Percentiles rank a stretch among this genome's conserved stretches.
Evolutionary conservation across 2,113 vertebrate species (phyloP).

Genomic region (Urocynchramus pylzowi): DNA sequence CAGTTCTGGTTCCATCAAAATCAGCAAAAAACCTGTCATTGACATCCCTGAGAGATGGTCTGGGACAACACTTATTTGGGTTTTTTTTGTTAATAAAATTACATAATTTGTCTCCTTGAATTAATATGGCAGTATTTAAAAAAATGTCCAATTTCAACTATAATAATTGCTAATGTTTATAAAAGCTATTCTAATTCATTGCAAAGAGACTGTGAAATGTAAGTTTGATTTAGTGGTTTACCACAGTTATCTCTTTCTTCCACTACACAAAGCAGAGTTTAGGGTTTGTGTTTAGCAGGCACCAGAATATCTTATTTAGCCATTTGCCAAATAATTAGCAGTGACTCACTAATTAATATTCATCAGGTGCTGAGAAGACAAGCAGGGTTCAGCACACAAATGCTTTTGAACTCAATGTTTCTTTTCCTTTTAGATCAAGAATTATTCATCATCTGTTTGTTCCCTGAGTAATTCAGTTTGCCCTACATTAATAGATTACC

Average conservation of each 20-base stretch:
- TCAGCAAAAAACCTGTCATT: background rate
- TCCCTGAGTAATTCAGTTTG: background rate
- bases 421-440: background rate
- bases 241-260: conserved; percentile 49
- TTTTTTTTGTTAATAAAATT: background rate
- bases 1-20: background rate
- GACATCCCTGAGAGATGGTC: background rate
- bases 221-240: conserved; percentile 21
- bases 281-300: background rate
- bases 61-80: background rate
- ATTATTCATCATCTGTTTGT: background rate
- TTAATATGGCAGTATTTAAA: background rate
- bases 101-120: background rate
- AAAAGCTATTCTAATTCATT: background rate
- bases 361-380: background rate
- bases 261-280: conserved; percentile 53
- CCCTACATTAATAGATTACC: background rate
- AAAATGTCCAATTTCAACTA: background rate
- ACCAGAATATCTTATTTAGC: background rate
- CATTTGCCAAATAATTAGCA: background rate
- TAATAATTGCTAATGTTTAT: background rate
- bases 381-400: background rate
- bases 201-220: background rate
- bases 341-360: background rate
- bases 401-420: background rate